Conservation (phyloP, 2,797 vertebrate genomes). For the Heterohyrax brucei region DNA sequence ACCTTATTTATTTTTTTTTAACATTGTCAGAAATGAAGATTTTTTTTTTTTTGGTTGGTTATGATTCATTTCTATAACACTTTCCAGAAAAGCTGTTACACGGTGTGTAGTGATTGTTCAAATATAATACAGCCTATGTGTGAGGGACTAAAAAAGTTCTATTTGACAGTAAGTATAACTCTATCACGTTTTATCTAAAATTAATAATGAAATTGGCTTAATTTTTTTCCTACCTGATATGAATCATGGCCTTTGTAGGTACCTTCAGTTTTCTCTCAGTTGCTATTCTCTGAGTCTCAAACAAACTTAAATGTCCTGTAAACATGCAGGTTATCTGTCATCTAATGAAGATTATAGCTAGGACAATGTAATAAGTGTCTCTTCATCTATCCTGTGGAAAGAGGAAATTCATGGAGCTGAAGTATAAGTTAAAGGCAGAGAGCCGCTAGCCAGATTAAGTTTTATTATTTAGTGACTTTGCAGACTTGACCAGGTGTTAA, state of each 20-base stretch:
- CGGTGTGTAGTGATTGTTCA: slow-evolving; percentile 24
- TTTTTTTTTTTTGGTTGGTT: slow-evolving; percentile 54
- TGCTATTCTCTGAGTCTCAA: not conserved
- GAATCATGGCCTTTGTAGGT: not conserved
- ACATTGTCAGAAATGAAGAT: slow-evolving; percentile 61
- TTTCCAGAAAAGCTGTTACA: slow-evolving; percentile 62
- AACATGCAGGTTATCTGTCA: not conserved
- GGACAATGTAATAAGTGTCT: not conserved
- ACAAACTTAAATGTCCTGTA: not conserved
- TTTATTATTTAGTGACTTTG: not conserved
- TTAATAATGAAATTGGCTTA: slow-evolving; percentile 35
- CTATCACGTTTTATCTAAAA: slow-evolving; percentile 51
- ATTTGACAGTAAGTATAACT: slow-evolving; percentile 29
- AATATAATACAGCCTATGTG: slow-evolving; percentile 24
- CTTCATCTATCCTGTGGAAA: not conserved
- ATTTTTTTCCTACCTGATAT: slow-evolving; percentile 29
- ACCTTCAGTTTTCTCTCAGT: not conserved
- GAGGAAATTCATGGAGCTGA: not conserved
- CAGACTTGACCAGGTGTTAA: slow-evolving; percentile 63
- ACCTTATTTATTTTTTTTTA: slow-evolving; percentile 55
- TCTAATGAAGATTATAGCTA: not conserved
- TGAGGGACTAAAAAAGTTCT: slow-evolving; percentile 32
- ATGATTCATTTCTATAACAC: slow-evolving; percentile 72
- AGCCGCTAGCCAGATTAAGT: slow-evolving; percentile 1
- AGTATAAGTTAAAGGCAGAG: not conserved